Evolutionary conservation across 1,140 invertebrate species (phyloP), one percentile per base, ranked within the genome.

Genomic region (Drosophila pandora): DNA sequence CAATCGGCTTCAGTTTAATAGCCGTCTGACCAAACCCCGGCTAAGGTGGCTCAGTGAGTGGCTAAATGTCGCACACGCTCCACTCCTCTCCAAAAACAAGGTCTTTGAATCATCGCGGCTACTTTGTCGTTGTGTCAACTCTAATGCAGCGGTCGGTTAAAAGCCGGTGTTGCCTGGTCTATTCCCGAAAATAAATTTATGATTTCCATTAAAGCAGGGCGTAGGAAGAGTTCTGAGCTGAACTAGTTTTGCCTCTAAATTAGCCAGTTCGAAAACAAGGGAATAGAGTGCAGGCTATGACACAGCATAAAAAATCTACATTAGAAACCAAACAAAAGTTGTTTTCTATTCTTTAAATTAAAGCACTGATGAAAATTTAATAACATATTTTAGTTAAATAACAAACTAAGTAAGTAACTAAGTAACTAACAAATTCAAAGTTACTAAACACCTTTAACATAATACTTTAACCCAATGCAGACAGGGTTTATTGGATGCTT

Each of bases 1-100:
- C 61, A 69, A 52, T 48, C 55, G 78, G 74, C 60, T 68, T 75
- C 74, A 77, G 80, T 85, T 85, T 85, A 88, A 82, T 71, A 76
- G 68, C 69, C 41, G 64, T 58, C 77, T 43, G 39, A 43, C 57
- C 63, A 61, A 61, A 37, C 74, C 61, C 32, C 74, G 41, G 37
- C 39, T 58, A 65, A 74, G 60, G 70, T 74, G 71, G 71, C 61
- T 53, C 37, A 63, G 53, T 53, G 53, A 74, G 41, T 41, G 71
- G 48, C 56, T 67, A 59, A 67, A 55, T 75, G 72, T 65, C 72
- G 54, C 54, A 59, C 52, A 25, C 61, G 41, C 61, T 43, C 25
- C 28, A 13, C 41, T 48, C 21, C 30, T 17, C 52, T 34, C 30
- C n/a, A 37, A 49, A 56, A 39, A 45, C 63, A 68, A 58, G 71